Evolutionary conservation across 2,797 vertebrate genomes (phyloP), one percentile per base, ranked within the genome.

Genomic region (Crocidura indochinensis): DNA sequence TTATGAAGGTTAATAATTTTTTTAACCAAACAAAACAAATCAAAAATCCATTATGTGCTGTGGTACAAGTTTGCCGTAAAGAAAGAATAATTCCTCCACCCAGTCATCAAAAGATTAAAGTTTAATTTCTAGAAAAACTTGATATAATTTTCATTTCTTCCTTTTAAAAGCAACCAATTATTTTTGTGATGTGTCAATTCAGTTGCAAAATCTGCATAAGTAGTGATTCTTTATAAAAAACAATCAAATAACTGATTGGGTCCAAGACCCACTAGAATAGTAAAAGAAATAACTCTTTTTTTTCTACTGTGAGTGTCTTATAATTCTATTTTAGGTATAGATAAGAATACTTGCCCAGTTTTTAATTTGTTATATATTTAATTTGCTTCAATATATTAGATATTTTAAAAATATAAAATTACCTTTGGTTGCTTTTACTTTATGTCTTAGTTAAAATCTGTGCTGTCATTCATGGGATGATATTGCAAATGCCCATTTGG

Each of bases 271-370:
- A 74, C 64, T 67, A 14, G 51, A 56, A 22, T 67, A 81, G 68
- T 75, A 80, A 9, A 51, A 46, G 62, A 75, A 56, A 88, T 53
- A 44, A 53, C 53, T 73, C 6, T 15, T 26, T 47, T 29, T 64
- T 73, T 91, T 62, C 56, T 38, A 38, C 38, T 69, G 22, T 20
- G 86, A 78, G 79, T n/a, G 49, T 38, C 49, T 6, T 49, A 2
- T 79, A 72, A 76, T 72, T 94, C 62, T 89, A 9, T 91, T 88
- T 85, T 71, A 82, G 2, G 88, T 17, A 83, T 44, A 82, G 29
- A 38, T n/a, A 76, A 17, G 31, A 60, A 88, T 53, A 9, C 53
- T 27, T 92, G 47, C n/a, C 64, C 7, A 71, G 2, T 67, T 84
- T 73, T 69, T 44, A 46, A 27, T 62, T 71, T 74, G 64, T 47